Evolutionary conservation across 2,797 vertebrate species (phyloP), one percentile per base, ranked within the genome.

Genomic region (Mormyrops boulengeri): DNA sequence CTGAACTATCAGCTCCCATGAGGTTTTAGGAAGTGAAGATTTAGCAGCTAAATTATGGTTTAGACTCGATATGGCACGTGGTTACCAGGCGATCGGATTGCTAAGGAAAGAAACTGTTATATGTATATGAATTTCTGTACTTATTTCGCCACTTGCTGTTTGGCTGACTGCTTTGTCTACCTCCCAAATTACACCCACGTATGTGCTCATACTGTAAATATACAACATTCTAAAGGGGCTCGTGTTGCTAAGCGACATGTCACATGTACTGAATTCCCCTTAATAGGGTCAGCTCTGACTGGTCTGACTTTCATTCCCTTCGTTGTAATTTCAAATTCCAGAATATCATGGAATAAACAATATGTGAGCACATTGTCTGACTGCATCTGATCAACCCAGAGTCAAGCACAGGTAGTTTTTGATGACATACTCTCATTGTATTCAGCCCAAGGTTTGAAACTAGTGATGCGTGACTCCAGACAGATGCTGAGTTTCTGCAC

Each of bases 191-290:
- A 53, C 88, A 52, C 60, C 26, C 88, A 73, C 88, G 17, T 44
- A 14, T 50, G 49, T 1, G 94, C 93, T 94, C 87, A 88, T 30
- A 69, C 89, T 85, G 84, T 50, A 53, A 50, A 90, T 73, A 88
- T 34, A 95, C 95, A 93, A 95, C 96, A 95, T 96, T 95, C 94
- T 95, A 92, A 94, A 94, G 95, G 95, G 95, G 94, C 95, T 94
- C 95, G 94, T 96, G 96, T 97, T 97, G 96, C 96, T 96, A 96
- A 93, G 96, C 95, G 93, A 97, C 96, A 94, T 91, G 94, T 93
- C 89, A 91, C 92, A 94, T 95, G 93, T 89, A 90, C 93, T 94
- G 95, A 94, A 95, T 94, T 95, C 95, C 94, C 95, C 94, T 95
- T 95, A 93, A 93, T 93, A 94, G 93, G 94, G 94, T 92, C 93